A percentile compares a stretch with the other conserved stretches of the same genome.
These are phyloP conservation scores for Danio aesculapii DNA, from an alignment of 2,797 vertebrate genomes.

Conservation along the genomic window DNA sequence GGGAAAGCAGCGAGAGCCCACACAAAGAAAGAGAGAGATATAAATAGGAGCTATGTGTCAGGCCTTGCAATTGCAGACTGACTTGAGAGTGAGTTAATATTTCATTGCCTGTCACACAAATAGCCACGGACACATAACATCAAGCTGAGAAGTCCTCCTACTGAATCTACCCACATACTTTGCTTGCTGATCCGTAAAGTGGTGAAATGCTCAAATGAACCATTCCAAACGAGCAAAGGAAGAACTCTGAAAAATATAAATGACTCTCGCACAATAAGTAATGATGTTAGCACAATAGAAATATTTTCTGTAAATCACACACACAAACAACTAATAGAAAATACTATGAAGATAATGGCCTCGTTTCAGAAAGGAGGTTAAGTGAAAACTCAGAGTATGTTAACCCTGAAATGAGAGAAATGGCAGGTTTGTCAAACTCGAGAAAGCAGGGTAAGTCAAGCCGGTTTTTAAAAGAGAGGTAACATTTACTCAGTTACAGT, in stretches of 20 bases:
- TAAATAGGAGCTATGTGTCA: constrained; percentile 41
- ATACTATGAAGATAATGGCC: too few species aligned
- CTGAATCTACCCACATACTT: constrained; percentile 76
- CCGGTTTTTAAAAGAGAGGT: too few species aligned
- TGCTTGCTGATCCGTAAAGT: constrained; percentile 73
- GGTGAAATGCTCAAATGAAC: constrained; percentile 72
- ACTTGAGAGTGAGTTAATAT: constrained; percentile 75
- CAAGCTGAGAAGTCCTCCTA: constrained; percentile 65
- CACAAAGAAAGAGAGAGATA: constrained; percentile 53
- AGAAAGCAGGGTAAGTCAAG: too few species aligned
- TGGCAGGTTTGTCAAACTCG: too few species aligned
- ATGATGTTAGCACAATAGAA: constrained; percentile 48
- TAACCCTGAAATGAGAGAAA: too few species aligned
- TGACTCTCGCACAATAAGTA: too few species aligned
- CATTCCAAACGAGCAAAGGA: constrained; percentile 73
- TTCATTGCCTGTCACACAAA: constrained; percentile 70
- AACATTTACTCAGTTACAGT: too few species aligned
- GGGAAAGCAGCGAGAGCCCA: constrained; percentile 37
- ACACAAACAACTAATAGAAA: not conserved
- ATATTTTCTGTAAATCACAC: constrained; percentile 35
- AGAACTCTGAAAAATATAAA: constrained; percentile 40
- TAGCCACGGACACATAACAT: constrained; percentile 71
- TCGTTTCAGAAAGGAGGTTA: too few species aligned
- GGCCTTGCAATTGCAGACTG: constrained; percentile 49
- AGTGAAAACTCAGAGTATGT: too few species aligned